Percentiles rank a stretch among this genome's conserved stretches.
These are phyloP conservation scores for Aptenodytes patagonicus DNA, from an alignment of 2,113 vertebrate species.

Conservation along the genomic window DNA sequence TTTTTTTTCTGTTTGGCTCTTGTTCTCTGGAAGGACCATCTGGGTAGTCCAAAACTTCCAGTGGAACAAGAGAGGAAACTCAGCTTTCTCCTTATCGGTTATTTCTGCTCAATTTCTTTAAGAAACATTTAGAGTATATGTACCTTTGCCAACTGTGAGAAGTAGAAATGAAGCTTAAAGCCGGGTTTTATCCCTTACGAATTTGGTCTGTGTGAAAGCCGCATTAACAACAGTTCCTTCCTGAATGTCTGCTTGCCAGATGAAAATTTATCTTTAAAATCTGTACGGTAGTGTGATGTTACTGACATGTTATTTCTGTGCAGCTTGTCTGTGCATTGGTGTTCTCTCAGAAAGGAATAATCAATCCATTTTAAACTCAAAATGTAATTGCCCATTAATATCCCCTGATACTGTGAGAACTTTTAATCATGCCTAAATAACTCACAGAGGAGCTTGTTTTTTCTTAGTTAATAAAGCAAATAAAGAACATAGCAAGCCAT, in stretches of 20 bases:
- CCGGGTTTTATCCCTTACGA: background rate
- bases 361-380: conserved; percentile 17
- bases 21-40: background rate
- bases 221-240: conserved; percentile 25
- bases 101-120: background rate
- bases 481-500: background rate
- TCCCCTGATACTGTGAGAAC: background rate
- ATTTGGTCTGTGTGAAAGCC: background rate
- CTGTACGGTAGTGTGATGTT: conserved; percentile 52
- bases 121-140: background rate
- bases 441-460: background rate
- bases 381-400: conserved; percentile 3
- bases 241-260: conserved; percentile 62
- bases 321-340: background rate
- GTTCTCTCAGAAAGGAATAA: background rate
- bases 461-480: conserved; percentile 20
- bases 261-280: conserved; percentile 60
- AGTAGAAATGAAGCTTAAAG: conserved; percentile 3
- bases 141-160: background rate
- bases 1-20: background rate
- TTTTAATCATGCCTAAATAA: background rate
- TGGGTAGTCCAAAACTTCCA: background rate
- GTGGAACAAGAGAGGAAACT: background rate
- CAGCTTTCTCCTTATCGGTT: background rate
- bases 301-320: conserved; percentile 53